Evolutionary conservation across 2,113 vertebrate genomes (phyloP), one percentile per base, ranked within the genome.

Genomic region (Loxodonta africana): DNA sequence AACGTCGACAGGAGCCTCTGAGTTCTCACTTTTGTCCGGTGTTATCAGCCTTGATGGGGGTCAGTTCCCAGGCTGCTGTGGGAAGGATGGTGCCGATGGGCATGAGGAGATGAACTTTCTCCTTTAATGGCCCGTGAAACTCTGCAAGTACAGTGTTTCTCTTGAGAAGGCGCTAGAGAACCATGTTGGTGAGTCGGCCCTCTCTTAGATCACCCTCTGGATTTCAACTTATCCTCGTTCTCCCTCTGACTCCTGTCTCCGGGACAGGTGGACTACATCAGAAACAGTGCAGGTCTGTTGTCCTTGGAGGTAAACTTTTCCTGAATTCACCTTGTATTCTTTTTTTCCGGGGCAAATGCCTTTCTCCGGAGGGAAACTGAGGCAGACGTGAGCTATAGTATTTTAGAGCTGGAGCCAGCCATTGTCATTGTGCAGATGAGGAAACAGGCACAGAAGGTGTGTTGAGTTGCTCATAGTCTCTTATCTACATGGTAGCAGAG

Each of bases 311-410:
- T 20, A 65, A 62, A 76, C 73, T 65, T 94, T 51, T 30, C 90
- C 85, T 71, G 30, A 63, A 25, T 78, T 90, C 33, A 76, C 20
- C 44, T 63, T 71, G 23, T 60, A 37, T 15, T 84, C 53, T 17
- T 48, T 11, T 37, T 91, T 53, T 62, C 67, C 7, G 11, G 65
- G 26, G 20, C 23, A 28, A 23, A 44, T 46, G 57, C 8, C 73
- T 81, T 88, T 92, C 87, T 80, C 84, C 63, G 44, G 30, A 80
- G 82, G n/a, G 62, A 88, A 93, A 81, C 44, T 21, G 74, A 96
- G 84, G 37, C 65, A 78, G 62, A 15, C 48, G 5, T 51, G 46
- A 95, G n/a, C 0, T 0, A 0, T 41, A 8, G 63, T 48, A 12
- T 46, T 69, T 93, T 44, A 84, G 96, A 91, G 48, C 69, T 7